Evolutionary conservation across 2,797 vertebrate species (phyloP).

Genomic region (Chloroceryle amazona): DNA sequence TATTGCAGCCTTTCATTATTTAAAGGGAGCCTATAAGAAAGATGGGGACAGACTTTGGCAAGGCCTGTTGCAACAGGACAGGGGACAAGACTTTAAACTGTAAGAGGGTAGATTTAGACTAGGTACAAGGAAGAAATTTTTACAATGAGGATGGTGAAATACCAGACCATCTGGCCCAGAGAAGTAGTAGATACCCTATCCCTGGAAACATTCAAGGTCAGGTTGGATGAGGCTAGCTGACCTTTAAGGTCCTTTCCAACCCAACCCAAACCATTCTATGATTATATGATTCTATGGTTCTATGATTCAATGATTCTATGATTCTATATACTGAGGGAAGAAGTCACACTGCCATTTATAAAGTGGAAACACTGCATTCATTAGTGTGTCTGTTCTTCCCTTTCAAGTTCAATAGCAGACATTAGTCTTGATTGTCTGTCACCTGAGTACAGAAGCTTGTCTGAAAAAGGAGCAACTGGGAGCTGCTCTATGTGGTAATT

Average conservation of each 20-base stretch:
- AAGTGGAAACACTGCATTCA: not conserved
- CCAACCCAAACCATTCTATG: not conserved
- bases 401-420: not conserved
- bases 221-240: not conserved
- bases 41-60: not conserved
- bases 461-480: not conserved
- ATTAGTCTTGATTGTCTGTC: not conserved
- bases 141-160: not conserved
- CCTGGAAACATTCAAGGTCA: not conserved
- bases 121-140: not conserved
- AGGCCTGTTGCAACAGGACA: not conserved
- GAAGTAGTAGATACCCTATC: not conserved
- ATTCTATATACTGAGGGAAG: not conserved
- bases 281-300: not conserved
- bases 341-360: fast-evolving
- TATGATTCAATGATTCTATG: not conserved
- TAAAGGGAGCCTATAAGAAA: not conserved
- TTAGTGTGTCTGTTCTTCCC: not conserved
- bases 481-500: not conserved
- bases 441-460: not conserved
- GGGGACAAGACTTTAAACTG: not conserved
- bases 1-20: not conserved
- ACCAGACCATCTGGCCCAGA: not conserved
- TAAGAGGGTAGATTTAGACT: not conserved
- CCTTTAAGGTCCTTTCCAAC: not conserved